Evolutionary conservation across 1,140 invertebrate genomes (phyloP).

Genomic region (Drosophila simulans): DNA sequence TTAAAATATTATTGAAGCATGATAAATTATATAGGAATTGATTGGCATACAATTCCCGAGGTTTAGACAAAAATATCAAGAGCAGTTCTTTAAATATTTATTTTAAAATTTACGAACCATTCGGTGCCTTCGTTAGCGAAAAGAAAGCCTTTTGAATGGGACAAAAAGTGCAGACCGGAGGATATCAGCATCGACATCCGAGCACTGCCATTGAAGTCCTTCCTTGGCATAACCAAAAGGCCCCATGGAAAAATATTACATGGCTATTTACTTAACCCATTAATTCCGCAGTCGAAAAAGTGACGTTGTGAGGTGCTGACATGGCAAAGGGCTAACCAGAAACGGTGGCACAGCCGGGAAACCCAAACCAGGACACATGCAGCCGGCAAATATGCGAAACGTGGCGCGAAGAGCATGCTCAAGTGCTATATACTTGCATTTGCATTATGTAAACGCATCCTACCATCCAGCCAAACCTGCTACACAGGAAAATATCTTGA

Average conservation of each 20-base stretch:
- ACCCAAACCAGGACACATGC: slow-evolving; percentile 33
- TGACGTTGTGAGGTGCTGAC: slow-evolving; percentile 59
- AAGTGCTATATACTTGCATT: slow-evolving; percentile 58
- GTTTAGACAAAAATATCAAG: too few relatives aligned
- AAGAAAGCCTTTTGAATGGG: not conserved
- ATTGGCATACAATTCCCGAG: too few relatives aligned
- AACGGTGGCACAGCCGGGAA: slow-evolving; percentile 21
- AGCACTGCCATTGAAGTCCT: slow-evolving; percentile 12
- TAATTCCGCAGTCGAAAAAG: slow-evolving; percentile 60
- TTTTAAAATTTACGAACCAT: slow-evolving; percentile 1
- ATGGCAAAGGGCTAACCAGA: slow-evolving; percentile 34
- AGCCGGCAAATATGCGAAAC: slow-evolving; percentile 57
- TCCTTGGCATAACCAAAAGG: slow-evolving; percentile 17
- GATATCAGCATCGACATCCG: slow-evolving; percentile 27
- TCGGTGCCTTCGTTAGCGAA: not conserved
- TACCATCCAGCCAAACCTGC: slow-evolving; percentile 1
- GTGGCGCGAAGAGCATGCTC: slow-evolving; percentile 59
- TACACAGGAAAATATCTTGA: not conserved
- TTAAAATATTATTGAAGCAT: too few relatives aligned
- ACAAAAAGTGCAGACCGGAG: not conserved
- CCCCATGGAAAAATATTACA: slow-evolving; percentile 56
- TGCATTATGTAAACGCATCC: slow-evolving; percentile 70
- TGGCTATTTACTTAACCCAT: slow-evolving; percentile 80
- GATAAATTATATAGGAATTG: too few relatives aligned
- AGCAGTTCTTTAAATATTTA: slow-evolving; percentile 2